Conservation (phyloP, 1,140 invertebrate genomes). For the Pantala flavescens region DNA sequence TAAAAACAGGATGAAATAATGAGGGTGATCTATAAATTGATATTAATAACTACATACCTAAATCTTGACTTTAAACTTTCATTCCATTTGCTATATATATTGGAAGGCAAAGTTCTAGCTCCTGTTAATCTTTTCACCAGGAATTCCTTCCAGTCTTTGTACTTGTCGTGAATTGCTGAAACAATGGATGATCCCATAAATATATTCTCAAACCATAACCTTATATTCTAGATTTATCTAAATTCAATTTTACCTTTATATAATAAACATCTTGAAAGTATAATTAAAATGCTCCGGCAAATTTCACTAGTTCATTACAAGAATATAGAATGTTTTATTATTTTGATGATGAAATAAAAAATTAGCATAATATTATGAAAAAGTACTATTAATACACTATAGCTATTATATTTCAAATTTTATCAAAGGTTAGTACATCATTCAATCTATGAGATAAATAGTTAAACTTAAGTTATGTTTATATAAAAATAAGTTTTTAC, state of each 20-base stretch:
- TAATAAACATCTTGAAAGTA: background rate
- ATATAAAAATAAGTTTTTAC: too few relatives aligned
- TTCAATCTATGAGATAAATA: too few relatives aligned
- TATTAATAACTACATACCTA: conserved; percentile 33
- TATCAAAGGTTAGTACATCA: too few relatives aligned
- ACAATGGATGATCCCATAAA: too few relatives aligned
- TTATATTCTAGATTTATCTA: background rate
- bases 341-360: too few relatives aligned
- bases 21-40: background rate
- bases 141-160: conserved; percentile 92
- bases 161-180: conserved; percentile 73
- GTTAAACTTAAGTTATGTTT: too few relatives aligned
- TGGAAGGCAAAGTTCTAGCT: conserved; percentile 81
- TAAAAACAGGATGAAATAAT: conserved; percentile 12
- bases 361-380: too few relatives aligned
- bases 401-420: too few relatives aligned
- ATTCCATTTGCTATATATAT: conserved; percentile 79
- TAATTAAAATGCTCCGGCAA: too few relatives aligned
- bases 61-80: conserved; percentile 74
- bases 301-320: too few relatives aligned
- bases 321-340: too few relatives aligned
- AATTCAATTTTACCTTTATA: background rate
- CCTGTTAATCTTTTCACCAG: conserved; percentile 81
- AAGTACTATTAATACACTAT: too few relatives aligned
- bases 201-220: background rate